Conservation (phyloP, 2,113 vertebrate genomes). For the Rhea pennata region DNA sequence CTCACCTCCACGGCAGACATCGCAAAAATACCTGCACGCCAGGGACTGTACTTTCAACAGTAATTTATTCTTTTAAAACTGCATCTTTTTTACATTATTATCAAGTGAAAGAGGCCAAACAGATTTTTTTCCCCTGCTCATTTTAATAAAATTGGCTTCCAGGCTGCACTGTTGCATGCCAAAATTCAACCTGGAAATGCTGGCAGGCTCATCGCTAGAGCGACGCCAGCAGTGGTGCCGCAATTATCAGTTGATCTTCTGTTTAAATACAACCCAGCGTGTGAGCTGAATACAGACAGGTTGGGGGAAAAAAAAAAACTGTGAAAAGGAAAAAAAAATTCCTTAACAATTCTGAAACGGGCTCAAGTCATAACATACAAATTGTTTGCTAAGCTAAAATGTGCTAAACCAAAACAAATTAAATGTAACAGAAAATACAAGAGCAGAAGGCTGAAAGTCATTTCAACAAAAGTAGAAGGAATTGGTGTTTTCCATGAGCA, state of each 20-base stretch:
- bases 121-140: slow-evolving; percentile 40
- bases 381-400: slow-evolving; percentile 62
- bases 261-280: slow-evolving; percentile 72
- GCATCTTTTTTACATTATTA: slow-evolving; percentile 34
- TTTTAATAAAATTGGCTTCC: slow-evolving; percentile 65
- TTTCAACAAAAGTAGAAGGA: slow-evolving; percentile 50
- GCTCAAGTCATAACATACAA: slow-evolving; percentile 56
- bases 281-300: slow-evolving; percentile 66
- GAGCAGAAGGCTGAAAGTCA: slow-evolving; percentile 53
- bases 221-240: slow-evolving; percentile 55
- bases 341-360: slow-evolving; percentile 20
- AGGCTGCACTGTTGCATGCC: slow-evolving; percentile 5
- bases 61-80: slow-evolving; percentile 22
- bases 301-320: slow-evolving; percentile 12
- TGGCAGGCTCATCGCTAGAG: slow-evolving; percentile 52
- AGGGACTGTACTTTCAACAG: neutral
- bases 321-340: neutral
- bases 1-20: neutral
- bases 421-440: slow-evolving; percentile 39
- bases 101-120: slow-evolving; percentile 45
- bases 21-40: neutral
- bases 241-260: slow-evolving; percentile 74
- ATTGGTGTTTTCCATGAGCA: neutral
- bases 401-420: slow-evolving; percentile 69
- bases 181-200: slow-evolving; percentile 68